Conservation (phyloP, 2,888 invertebrate species). For the Pyrrhosoma nymphula region DNA sequence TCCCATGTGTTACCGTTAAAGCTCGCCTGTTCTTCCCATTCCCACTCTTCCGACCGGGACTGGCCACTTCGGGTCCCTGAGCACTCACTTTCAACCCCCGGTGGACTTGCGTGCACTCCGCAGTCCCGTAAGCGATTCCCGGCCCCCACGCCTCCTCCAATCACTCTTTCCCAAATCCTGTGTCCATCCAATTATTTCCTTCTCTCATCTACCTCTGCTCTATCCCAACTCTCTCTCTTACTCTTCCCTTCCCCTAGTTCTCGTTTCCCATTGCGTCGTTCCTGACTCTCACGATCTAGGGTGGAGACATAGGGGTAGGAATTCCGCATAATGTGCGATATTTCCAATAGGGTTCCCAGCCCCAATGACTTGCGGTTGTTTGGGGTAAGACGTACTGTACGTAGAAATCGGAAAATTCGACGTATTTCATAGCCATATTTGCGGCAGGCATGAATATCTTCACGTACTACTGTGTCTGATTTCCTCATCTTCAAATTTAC, state of each 20-base stretch:
- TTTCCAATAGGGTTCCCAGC: neutral
- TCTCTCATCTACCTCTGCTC: neutral
- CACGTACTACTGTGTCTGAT: no score
- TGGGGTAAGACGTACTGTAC: no score
- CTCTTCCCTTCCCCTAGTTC: neutral
- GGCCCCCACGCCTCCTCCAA: neutral
- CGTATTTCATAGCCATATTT: no score
- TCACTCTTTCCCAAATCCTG: slow-evolving; percentile 41
- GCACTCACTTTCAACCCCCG: slow-evolving; percentile 20
- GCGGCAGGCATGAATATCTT: no score
- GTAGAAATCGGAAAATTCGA: no score
- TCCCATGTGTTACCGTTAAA: slow-evolving; percentile 23
- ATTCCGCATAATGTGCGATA: neutral
- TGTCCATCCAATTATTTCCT: slow-evolving; percentile 63
- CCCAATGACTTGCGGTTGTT: no score
- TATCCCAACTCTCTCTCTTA: neutral
- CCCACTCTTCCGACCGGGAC: neutral
- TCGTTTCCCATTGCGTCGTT: neutral
- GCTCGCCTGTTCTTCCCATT: neutral
- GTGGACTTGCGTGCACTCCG: slow-evolving; percentile 50
- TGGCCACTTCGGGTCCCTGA: neutral
- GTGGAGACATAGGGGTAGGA: neutral
- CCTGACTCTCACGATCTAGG: neutral
- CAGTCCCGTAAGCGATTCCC: slow-evolving; percentile 40
- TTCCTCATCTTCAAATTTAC: no score